Conservation (phyloP, 2,113 vertebrate genomes). For the Aegithalos caudatus region DNA sequence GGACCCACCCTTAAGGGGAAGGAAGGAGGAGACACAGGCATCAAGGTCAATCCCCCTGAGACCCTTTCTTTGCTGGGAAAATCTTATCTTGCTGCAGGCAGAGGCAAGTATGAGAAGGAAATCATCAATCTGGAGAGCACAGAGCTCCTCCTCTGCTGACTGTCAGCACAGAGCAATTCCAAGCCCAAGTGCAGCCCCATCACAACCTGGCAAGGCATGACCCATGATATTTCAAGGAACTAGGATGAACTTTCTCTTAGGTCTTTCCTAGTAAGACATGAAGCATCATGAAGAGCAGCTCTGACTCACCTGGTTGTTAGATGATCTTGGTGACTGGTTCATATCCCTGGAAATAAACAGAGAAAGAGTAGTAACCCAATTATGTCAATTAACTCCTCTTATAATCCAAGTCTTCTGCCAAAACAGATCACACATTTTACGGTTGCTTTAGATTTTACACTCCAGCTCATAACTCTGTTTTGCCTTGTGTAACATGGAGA, state of each 20-base stretch:
- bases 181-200: not conserved
- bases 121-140: not conserved
- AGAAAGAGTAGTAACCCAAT: not conserved
- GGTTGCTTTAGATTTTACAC: not conserved
- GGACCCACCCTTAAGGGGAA: not conserved
- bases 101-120: not conserved
- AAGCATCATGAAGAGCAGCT: not conserved
- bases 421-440: not conserved
- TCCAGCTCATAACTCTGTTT: not conserved
- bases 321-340: conserved; percentile 71
- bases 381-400: not conserved
- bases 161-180: not conserved
- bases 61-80: not conserved
- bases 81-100: not conserved
- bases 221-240: not conserved
- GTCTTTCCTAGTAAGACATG: not conserved
- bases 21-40: not conserved
- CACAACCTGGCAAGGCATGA: not conserved
- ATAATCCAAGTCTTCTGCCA: not conserved
- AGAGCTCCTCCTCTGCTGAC: not conserved
- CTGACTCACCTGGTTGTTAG: conserved; percentile 74
- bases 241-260: not conserved
- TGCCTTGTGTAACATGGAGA: not conserved
- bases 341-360: conserved; percentile 70
- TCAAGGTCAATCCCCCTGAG: not conserved